Evolutionary conservation across 2,888 invertebrate genomes (phyloP), one percentile per base, ranked within the genome.

Genomic region (Eilema caniola): DNA sequence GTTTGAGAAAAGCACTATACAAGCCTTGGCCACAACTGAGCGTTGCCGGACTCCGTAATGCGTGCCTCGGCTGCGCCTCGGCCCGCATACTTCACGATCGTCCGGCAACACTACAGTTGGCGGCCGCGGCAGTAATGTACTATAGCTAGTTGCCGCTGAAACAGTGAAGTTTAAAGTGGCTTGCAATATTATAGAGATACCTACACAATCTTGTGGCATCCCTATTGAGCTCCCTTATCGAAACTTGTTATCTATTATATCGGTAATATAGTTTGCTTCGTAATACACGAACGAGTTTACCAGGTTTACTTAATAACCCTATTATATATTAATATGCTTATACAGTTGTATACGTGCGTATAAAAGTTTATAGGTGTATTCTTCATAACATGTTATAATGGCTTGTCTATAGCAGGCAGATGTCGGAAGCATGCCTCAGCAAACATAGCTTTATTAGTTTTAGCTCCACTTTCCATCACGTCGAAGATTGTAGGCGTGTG

Each of bases 161-260:
- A 71, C 74, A 65, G 37, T 73, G 33, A 74, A 81, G 72, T 79
- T 79, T 71, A 71, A 81, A 79, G 75, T 68, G 31, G 63, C 75
- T 83, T 68, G 75, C 70, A 73, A 78, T 82, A 81, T 81, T 77
- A 79, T 53, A 75, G 71, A 74, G 76, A 71, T 77, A 78, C 72
- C 67, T 75, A 73, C 69, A 70, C 72, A 69, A 76, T 79, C 73
- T 74, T 69, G 74, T 76, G 73, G 79, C 73, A 72, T 71, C 81
- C 76, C 77, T 80, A 83, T 82, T 82, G 80, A 81, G 72, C 77
- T 72, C 72, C 79, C 72, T 78, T 79, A 78, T 72, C 73, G 65
- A 72, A 77, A 77, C 78, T 74, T 73, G 74, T 74, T 78, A 79
- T 80, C 81, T 78, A 78, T 74, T 75, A 76, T 84, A 84, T 83